These are phyloP conservation scores for Dromaius novaehollandiae DNA, from an alignment of 2,113 vertebrate species.

Conservation along the genomic window DNA sequence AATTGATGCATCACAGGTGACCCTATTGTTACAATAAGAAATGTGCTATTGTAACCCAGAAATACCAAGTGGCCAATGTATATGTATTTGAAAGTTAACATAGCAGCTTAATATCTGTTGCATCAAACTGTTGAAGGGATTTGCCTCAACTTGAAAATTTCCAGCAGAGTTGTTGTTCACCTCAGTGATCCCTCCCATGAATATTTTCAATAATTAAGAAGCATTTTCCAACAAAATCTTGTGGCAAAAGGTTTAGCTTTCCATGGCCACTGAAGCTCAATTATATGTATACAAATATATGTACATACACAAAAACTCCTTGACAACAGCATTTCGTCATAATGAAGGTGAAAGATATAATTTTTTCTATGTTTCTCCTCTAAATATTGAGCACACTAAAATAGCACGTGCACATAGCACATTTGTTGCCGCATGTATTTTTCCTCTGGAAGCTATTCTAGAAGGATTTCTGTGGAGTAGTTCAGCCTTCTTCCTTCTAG, in stretches of 20 bases:
- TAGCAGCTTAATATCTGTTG: background rate
- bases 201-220: background rate
- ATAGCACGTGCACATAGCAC: background rate
- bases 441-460: background rate
- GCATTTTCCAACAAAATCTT: background rate
- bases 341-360: background rate
- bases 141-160: background rate
- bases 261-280: background rate
- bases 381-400: background rate
- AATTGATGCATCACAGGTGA: background rate
- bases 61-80: background rate
- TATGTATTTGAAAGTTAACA: background rate
- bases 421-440: background rate
- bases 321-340: background rate
- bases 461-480: background rate
- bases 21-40: background rate
- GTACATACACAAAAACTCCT: background rate
- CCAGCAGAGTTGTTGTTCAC: background rate
- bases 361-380: background rate
- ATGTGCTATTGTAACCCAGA: background rate
- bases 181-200: background rate
- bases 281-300: background rate
- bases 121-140: background rate
- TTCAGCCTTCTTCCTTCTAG: background rate
- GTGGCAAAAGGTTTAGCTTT: background rate